Evolutionary conservation across 2,113 vertebrate species (phyloP), one percentile per base, ranked within the genome.

Genomic region (Clarias macrocephalus): DNA sequence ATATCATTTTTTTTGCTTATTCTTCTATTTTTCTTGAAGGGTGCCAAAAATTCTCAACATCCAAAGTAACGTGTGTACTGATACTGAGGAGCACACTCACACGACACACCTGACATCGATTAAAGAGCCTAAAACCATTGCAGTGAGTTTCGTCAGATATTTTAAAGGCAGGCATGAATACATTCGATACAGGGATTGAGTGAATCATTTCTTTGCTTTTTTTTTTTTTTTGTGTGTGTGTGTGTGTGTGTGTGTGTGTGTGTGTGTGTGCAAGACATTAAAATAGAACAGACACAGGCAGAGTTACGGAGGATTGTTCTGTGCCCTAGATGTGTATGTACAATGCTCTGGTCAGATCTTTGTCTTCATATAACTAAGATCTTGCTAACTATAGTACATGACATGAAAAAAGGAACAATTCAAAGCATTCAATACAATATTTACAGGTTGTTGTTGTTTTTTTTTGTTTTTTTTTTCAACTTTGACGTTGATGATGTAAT

Each of bases 221-320:
- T 90, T 93, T 90, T n/a, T n/a, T n/a, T n/a, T n/a, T n/a, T n/a
- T n/a, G n/a, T n/a, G n/a, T n/a, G n/a, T n/a, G n/a, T n/a, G n/a
- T n/a, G n/a, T n/a, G n/a, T n/a, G n/a, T n/a, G n/a, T n/a, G n/a
- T n/a, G n/a, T n/a, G n/a, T n/a, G n/a, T n/a, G n/a, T n/a, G n/a
- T 84, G 87, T 90, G 79, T 94, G 88, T 92, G 93, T 94, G 93
- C 93, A 94, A 93, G 93, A 94, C 93, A 94, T 85, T 94, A 93
- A 95, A 94, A 90, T 92, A 92, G 87, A 92, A 93, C 90, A 92
- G 91, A 94, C 90, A 93, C 94, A 95, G 93, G 94, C 94, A 95
- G 92, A 93, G 90, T 92, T 93, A 94, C 92, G 93, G 90, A 91
- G 93, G 90, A 89, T 90, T 86, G n/a, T 80, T 90, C 89, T 92